A percentile compares a stretch with the other conserved stretches of the same genome.
These are phyloP conservation scores for Pocota personata DNA, from an alignment of 2,888 invertebrate genomes.

Conservation along the genomic window DNA sequence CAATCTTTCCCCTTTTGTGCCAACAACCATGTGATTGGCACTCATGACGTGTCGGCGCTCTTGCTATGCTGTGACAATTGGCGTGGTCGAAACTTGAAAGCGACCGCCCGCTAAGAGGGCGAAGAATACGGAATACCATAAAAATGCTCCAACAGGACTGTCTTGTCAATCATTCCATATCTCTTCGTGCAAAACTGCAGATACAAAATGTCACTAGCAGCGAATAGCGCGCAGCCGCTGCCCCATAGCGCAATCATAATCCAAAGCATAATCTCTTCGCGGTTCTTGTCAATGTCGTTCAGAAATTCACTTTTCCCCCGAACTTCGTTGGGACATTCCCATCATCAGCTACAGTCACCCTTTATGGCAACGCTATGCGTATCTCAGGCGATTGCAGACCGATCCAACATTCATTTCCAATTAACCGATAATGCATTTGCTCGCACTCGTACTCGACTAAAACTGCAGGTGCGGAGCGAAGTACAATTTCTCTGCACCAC, in stretches of 20 bases:
- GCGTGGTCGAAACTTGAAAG: background rate
- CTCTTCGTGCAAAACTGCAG: background rate
- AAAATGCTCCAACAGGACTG: background rate
- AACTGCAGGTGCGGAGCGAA: background rate
- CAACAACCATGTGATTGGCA: background rate
- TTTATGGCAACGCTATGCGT: conserved; percentile 59
- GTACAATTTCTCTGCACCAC: conserved; percentile 34
- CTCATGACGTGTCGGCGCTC: background rate
- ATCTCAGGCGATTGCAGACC: conserved; percentile 43
- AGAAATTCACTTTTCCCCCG: conserved; percentile 23
- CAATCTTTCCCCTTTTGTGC: background rate
- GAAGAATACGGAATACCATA: background rate
- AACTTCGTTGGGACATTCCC: conserved; percentile 44
- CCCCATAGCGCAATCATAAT: conserved; percentile 41
- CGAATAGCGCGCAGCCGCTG: background rate
- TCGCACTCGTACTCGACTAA: conserved; percentile 42
- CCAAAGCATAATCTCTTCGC: conserved; percentile 43
- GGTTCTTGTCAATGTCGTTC: conserved; percentile 31
- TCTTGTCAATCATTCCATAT: conserved; percentile 43
- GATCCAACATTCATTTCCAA: conserved; percentile 68
- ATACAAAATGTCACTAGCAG: background rate
- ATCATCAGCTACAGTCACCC: conserved; percentile 34
- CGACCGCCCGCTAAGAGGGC: conserved; percentile 3
- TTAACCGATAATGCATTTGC: conserved; percentile 68
- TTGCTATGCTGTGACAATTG: background rate